phyloP scores from a whole-genome alignment of 2,113 vertebrate genomes.

The Eolophus roseicapilla region DNA sequence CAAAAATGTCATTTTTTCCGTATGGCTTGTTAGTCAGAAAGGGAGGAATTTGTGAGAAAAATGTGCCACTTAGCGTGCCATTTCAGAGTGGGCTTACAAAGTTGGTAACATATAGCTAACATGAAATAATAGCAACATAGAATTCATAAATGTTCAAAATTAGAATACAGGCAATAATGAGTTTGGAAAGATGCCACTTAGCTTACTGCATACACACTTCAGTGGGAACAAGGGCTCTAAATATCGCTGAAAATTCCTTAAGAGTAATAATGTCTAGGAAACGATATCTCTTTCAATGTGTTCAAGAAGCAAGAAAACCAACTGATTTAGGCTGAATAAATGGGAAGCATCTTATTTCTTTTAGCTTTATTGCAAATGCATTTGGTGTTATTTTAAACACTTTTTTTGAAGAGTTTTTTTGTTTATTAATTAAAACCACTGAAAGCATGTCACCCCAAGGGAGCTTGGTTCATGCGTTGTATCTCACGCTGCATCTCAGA shows the following conservation, averaged over 20 bases:
- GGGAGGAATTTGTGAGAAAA: background rate
- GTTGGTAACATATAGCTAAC: background rate
- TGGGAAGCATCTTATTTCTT: background rate
- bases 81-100: background rate
- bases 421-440: background rate
- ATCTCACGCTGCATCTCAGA: background rate
- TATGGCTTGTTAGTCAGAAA: background rate
- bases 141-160: background rate
- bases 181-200: background rate
- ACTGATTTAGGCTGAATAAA: background rate
- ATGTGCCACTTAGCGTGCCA: background rate
- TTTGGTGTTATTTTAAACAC: background rate
- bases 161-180: background rate
- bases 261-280: background rate
- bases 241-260: background rate
- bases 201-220: background rate
- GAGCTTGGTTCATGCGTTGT: background rate
- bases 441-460: background rate
- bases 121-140: background rate
- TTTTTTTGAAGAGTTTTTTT: background rate
- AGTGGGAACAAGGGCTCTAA: background rate
- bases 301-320: background rate
- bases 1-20: background rate
- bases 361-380: background rate
- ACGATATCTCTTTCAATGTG: fast-evolving